Evolutionary conservation across 2,113 vertebrate species (phyloP), one percentile per base, ranked within the genome.

Genomic region (Cyanocitta stelleri): DNA sequence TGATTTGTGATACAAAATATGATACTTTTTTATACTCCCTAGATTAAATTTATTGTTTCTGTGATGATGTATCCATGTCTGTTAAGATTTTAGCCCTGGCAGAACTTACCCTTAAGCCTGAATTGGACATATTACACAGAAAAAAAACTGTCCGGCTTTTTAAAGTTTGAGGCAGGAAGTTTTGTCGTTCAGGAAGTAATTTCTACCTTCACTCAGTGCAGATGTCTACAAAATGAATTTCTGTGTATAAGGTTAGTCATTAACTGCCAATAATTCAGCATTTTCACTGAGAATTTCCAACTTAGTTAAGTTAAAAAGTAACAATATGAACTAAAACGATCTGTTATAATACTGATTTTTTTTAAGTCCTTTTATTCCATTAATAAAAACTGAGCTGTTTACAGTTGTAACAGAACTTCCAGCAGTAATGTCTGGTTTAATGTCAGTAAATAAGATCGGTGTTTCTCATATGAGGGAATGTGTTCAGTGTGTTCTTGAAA

Each of bases 41-140:
- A 24, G 39, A 29, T 58, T 29, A 85, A 59, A 26, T n/a, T 16
- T 41, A 27, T 62, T 82, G 33, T 58, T 83, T 81, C 22, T 87
- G 3, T 85, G 51, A 26, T 75, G 41, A 24, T 0, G 0, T 69
- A 49, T n/a, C 59, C 10, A 3, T 23, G 23, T 54, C 33, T 89
- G 13, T 89, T 91, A 77, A 83, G 78, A 58, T 85, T 89, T 91
- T 77, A 55, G 23, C 51, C 17, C 7, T 48, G 16, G 15, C 56
- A 73, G 61, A 93, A 61, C 35, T 88, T 48, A 10, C 41, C 46
- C 20, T 93, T 27, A 43, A 88, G 32, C 39, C 22, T 30, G 63
- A 52, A 52, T 22, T 26, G 6, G 39, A 69, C 37, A 4, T 54
- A 2, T 48, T 79, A 3, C 23, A 11, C 6, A 44, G 63, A 29